Conservation (phyloP, 2,797 vertebrate genomes). For the Rhabdophis nuchalis region DNA sequence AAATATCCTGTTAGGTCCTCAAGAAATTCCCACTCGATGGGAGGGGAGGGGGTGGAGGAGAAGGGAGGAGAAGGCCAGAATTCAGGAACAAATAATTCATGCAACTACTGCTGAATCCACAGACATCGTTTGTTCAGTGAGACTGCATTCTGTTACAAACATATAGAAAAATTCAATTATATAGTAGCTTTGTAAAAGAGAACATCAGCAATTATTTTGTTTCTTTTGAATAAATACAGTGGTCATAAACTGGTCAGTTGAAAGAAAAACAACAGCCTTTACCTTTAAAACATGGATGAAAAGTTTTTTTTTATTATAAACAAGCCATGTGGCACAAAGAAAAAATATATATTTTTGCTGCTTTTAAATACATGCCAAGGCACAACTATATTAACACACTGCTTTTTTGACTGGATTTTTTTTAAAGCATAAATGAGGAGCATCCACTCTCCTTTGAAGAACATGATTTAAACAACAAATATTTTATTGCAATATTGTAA, state of each 20-base stretch:
- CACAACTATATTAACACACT: neutral
- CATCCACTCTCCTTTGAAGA: constrained; percentile 17
- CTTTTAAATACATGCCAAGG: neutral
- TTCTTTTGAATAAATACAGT: constrained; percentile 26
- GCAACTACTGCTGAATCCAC: neutral
- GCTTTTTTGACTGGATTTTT: neutral
- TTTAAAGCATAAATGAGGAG: neutral
- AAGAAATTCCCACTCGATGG: neutral
- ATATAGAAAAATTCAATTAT: constrained; percentile 29
- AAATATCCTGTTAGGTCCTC: neutral
- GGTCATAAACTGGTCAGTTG: constrained; percentile 19
- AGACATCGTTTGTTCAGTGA: constrained; percentile 14
- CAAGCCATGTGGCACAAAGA: neutral
- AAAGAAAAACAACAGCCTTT: constrained; percentile 15
- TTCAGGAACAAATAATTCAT: neutral
- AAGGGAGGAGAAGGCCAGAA: neutral
- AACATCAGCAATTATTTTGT: constrained; percentile 15
- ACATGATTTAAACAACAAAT: constrained; percentile 30
- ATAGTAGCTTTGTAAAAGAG: constrained; percentile 25
- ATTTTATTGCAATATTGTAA: constrained; percentile 19
- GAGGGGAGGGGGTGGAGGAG: too few species aligned
- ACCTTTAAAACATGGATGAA: constrained; percentile 16
- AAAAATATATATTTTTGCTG: neutral
- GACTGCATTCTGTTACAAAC: constrained; percentile 19
- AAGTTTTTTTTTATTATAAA: constrained; percentile 11